Base-by-base conservation (phyloP, 2,888 invertebrate genomes). In the Caenorhabditis becei region DNA sequence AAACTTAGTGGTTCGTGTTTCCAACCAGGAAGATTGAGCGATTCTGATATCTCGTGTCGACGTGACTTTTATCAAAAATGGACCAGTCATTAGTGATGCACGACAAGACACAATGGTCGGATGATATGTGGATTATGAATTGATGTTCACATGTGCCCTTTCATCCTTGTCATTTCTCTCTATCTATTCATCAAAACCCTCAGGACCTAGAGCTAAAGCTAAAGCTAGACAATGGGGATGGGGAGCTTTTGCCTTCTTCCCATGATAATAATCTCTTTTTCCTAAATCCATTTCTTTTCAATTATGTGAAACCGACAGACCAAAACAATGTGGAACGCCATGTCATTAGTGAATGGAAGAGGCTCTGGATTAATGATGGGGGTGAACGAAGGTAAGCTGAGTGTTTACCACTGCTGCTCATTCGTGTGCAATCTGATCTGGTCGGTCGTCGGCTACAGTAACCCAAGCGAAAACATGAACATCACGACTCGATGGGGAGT, bases 311-410 rank as follows among this genome's bases (percentile, higher is more conserved):
- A 53, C 35, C 62, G 47, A 18, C 63, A 14, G 59, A 59, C 32
- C 49, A 49, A 74, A 65, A 74, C 59, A 74, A 74, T 74, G 66
- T 53, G 26, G 66, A 75, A 75, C 59, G 53, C 24, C 58, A 74
- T 74, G 65, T 74, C 65, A 66, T 74, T 66, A 74, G 74, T 3
- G 11, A 74, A 74, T 74, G 72, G 32, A 66, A 74, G 58, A 58
- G 74, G 58, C 41, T 32, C 58, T 37, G 51, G 58, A 74, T 58
- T 66, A 74, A 66, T 65, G 56, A 74, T 74, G 63, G 69, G n/a
- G 58, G 51, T 65, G 26, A 35, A 3, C 23, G 32, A 63, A 49
- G 56, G 54, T 62, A 63, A 47, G 63, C 65, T 51, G 37, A 18
- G 24, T 72, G 63, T 72, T 72, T 63, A 56, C 63, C 63, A 44